Percentiles rank a stretch among this genome's conserved stretches.
phyloP scores from a whole-genome alignment of 1,140 invertebrate species.

The Hesperophylax magnus region DNA sequence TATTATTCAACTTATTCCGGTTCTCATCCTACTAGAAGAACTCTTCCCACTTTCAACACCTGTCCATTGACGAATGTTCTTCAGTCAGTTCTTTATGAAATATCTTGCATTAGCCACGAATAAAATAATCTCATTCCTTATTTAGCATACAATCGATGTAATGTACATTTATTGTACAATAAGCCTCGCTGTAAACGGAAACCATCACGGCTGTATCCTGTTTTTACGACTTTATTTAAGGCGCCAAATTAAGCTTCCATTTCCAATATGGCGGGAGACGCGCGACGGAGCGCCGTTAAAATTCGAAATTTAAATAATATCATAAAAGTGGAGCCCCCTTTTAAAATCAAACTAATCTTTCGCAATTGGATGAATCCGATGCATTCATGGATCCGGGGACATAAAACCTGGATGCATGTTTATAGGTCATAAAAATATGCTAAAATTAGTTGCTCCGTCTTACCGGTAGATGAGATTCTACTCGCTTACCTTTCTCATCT shows the following conservation, averaged over 20 bases:
- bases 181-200: slow-evolving; percentile 27
- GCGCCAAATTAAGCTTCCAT: slow-evolving; percentile 48
- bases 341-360: slow-evolving; percentile 58
- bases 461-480: not conserved
- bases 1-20: no score
- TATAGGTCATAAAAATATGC: slow-evolving; percentile 56
- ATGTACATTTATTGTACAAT: slow-evolving; percentile 25
- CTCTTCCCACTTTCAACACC: no score
- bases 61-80: no score
- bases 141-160: no score
- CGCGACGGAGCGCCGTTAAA: slow-evolving; percentile 42
- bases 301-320: slow-evolving; percentile 57
- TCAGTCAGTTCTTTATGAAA: no score
- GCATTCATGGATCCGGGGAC: slow-evolving; percentile 46
- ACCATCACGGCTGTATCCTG: slow-evolving; percentile 20
- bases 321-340: slow-evolving; percentile 52
- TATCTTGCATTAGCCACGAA: no score
- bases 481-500: no score
- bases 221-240: slow-evolving; percentile 44
- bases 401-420: slow-evolving; percentile 51
- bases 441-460: slow-evolving; percentile 53
- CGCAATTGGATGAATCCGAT: slow-evolving; percentile 56
- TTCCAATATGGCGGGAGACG: slow-evolving; percentile 36
- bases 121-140: no score
- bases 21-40: no score